These are phyloP conservation scores for Rattus rattus DNA, from an alignment of 2,113 vertebrate genomes.

Conservation along the genomic window DNA sequence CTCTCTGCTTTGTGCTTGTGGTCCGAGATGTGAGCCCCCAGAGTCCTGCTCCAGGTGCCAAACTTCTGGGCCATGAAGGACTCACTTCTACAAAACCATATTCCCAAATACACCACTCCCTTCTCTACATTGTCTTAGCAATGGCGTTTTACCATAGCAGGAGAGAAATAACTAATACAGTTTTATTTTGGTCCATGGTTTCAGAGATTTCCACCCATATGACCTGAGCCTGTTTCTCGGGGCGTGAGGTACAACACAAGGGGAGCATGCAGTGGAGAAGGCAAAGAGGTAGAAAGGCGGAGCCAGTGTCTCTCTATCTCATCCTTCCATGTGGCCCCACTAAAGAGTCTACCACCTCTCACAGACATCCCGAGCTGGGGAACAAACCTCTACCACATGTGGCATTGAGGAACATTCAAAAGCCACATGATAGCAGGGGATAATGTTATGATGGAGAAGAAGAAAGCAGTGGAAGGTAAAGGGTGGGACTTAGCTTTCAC, in stretches of 20 bases:
- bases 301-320: neutral
- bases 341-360: neutral
- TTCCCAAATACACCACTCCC: neutral
- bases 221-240: neutral
- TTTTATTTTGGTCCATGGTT: neutral
- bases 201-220: neutral
- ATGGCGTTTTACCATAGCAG: neutral
- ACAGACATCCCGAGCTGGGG: neutral
- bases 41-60: neutral
- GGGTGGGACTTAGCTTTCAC: neutral
- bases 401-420: neutral
- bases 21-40: neutral
- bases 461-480: neutral
- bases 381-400: neutral
- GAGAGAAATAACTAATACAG: neutral
- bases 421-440: neutral
- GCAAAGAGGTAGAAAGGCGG: too few species aligned
- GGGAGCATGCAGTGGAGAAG: neutral
- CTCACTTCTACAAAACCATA: neutral
- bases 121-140: neutral
- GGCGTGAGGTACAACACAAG: neutral
- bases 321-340: neutral
- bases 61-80: neutral
- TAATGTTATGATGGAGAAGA: neutral
- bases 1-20: neutral